These are phyloP conservation scores for Odocoileus virginianus DNA, from an alignment of 2,113 vertebrate species.

Conservation along the genomic window DNA sequence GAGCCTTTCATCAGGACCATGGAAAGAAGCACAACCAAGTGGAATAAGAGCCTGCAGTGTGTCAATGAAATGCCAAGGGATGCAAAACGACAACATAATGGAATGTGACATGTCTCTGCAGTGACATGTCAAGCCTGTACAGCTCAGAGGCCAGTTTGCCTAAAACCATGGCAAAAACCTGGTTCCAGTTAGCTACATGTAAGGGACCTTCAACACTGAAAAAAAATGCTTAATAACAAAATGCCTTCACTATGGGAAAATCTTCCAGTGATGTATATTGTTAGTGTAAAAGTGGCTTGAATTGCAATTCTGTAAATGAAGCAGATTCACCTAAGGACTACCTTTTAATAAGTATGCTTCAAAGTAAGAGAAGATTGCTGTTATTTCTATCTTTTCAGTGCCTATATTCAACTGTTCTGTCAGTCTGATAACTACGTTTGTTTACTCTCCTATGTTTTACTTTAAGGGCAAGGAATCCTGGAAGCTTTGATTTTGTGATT, in stretches of 20 bases:
- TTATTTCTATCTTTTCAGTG: not conserved
- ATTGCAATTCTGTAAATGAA: slow-evolving; percentile 39
- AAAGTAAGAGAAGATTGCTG: not conserved
- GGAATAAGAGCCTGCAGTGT: slow-evolving; percentile 73
- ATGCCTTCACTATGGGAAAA: slow-evolving; percentile 57
- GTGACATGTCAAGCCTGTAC: slow-evolving; percentile 68
- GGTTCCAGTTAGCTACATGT: slow-evolving; percentile 75
- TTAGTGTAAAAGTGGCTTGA: slow-evolving; percentile 33
- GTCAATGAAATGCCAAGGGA: slow-evolving; percentile 72
- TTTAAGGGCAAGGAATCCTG: not conserved
- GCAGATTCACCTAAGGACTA: not conserved
- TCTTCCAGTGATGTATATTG: slow-evolving; percentile 49
- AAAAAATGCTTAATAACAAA: not conserved
- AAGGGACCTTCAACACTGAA: slow-evolving; percentile 57
- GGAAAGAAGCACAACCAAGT: slow-evolving; percentile 58
- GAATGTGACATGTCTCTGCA: slow-evolving; percentile 72
- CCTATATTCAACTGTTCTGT: not conserved
- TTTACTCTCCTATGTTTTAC: not conserved
- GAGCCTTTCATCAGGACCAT: slow-evolving; percentile 54
- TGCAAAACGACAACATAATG: slow-evolving; percentile 73
- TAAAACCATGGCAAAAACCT: slow-evolving; percentile 62
- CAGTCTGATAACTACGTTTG: not conserved
- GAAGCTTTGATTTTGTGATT: not conserved
- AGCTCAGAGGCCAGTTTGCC: slow-evolving; percentile 68
- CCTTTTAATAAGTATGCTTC: not conserved